phyloP scores from a whole-genome alignment of 2,888 invertebrate species.

The Willowsia nigromaculata region DNA sequence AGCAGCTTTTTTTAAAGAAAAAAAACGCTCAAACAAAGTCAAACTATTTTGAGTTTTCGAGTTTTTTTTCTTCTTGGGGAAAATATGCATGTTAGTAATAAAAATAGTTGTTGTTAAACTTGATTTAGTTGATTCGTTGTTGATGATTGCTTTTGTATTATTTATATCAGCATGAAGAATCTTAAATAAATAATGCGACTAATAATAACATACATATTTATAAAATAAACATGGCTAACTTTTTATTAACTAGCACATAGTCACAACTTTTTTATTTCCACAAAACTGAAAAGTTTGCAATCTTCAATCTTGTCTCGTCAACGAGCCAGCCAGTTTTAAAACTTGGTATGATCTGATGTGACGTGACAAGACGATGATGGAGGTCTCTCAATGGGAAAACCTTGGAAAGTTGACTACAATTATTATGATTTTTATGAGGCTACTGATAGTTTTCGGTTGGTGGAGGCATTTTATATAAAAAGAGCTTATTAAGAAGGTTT shows the following conservation, averaged over 20 bases:
- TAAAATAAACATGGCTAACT: neutral
- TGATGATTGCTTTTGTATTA: conserved; percentile 31
- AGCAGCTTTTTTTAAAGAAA: too few species aligned
- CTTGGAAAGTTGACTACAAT: conserved; percentile 49
- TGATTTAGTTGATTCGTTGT: conserved; percentile 47
- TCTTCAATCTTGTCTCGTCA: conserved; percentile 23
- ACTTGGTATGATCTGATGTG: conserved; percentile 29
- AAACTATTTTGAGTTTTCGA: conserved; percentile 19
- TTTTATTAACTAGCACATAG: neutral
- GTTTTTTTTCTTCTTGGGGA: conserved; percentile 6
- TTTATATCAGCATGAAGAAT: conserved; percentile 28
- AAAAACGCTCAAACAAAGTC: conserved; percentile 28
- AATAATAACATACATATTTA: neutral
- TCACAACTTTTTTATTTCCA: conserved; percentile 37
- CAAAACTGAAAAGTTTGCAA: conserved; percentile 9
- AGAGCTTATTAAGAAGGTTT: neutral
- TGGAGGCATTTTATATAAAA: neutral
- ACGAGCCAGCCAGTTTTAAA: neutral
- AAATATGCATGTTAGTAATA: conserved; percentile 6
- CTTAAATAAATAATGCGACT: conserved; percentile 4
- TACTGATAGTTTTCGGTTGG: neutral
- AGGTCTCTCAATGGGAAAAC: conserved; percentile 49
- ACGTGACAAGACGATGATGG: conserved; percentile 38
- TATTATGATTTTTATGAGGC: conserved; percentile 16
- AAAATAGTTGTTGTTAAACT: conserved; percentile 55